phyloP scores from a whole-genome alignment of 2,888 invertebrate species.

The Epirrhoe tristata region DNA sequence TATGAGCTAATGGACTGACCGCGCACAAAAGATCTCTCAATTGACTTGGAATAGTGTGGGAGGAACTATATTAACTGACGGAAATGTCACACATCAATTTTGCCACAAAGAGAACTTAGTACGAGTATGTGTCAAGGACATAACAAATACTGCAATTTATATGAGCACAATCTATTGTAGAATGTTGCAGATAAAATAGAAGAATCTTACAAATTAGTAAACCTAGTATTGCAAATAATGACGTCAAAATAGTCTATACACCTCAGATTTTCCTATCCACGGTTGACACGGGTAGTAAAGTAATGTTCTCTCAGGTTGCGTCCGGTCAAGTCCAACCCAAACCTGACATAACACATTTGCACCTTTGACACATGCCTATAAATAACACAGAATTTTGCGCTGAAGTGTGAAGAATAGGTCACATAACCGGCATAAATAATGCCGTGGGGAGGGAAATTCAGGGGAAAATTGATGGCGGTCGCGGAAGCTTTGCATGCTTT shows the following conservation, averaged over 20 bases:
- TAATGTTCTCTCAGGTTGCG: neutral
- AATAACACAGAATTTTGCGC: conserved; percentile 54
- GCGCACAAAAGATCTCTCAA: conserved; percentile 41
- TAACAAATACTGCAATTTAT: neutral
- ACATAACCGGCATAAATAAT: conserved; percentile 62
- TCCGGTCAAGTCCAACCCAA: conserved; percentile 25
- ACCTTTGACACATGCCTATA: conserved; percentile 61
- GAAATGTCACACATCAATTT: neutral
- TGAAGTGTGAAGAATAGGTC: conserved; percentile 68
- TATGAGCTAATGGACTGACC: conserved; percentile 43
- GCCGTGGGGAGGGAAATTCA: conserved; percentile 50
- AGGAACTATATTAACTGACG: conserved; percentile 1
- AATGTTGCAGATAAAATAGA: too few species aligned
- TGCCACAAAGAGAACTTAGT: neutral
- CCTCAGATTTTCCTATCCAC: too few species aligned
- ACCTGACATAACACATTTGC: conserved; percentile 54
- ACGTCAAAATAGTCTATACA: too few species aligned
- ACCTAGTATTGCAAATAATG: too few species aligned
- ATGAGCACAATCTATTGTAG: too few species aligned
- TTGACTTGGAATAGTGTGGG: conserved; percentile 29
- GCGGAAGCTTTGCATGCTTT: conserved; percentile 56
- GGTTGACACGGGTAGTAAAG: neutral
- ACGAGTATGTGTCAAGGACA: neutral
- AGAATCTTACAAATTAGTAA: too few species aligned
- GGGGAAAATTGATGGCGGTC: conserved; percentile 63